Base-by-base conservation (phyloP, 2,888 invertebrate genomes). In the Pocota personata region DNA sequence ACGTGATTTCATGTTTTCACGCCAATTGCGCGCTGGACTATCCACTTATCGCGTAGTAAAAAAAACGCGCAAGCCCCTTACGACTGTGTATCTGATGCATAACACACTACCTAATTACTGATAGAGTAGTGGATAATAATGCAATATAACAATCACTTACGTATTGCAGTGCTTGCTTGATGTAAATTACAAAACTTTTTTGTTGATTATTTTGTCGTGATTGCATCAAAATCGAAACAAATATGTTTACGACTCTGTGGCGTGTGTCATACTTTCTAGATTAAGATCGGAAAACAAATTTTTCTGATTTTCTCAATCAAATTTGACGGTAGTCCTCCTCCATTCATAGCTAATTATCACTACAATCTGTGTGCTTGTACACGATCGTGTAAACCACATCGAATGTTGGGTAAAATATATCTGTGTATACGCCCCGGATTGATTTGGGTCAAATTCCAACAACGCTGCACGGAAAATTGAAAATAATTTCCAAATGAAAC, bases 401-500 rank as follows among this genome's bases (percentile, higher is more conserved):
- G 19, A 35, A 19, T 24, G 14, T 19, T n/a, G n/a, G n/a, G n/a
- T n/a, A n/a, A n/a, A n/a, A 27, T 8, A n/a, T 43, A 27, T 57
- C 19, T 32, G n/a, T 37, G 27, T 57, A 30, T 55, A 55, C 77
- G 71, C 71, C 78, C 57, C 72, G 58, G 48, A 64, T 57, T 71
- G 57, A 72, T 79, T 55, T 46, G 58, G 79, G 79, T 79, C 79
- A 72, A 46, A 72, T 72, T 64, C 57, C 62, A 64, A 57, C 24
- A 19, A 57, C 16, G 55, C 78, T 46, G 62, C 50, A 64, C 32
- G 21, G 72, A 78, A 78, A 69, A 78, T 69, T 78, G 55, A 62
- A 62, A 46, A 69, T 69, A 78, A 78, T 78, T 78, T 71, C 77
- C 16, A 78, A 67, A 62, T 62, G 52, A 69, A 69, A 69, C 69